phyloP scores from a whole-genome alignment of 2,888 invertebrate genomes.

The Abrostola triplasia region DNA sequence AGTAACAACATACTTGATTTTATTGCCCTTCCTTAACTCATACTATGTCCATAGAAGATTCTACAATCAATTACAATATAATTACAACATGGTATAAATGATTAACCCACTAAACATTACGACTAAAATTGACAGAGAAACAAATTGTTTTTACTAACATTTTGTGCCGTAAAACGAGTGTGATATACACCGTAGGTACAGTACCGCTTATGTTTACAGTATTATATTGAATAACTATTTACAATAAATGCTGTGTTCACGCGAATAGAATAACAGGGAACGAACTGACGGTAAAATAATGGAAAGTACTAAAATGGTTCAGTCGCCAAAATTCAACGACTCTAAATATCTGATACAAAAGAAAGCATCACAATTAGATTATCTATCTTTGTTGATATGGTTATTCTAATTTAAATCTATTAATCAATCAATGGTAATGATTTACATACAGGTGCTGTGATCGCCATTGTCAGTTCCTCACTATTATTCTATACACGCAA shows the following conservation, averaged over 20 bases:
- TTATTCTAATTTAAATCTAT: slow-evolving; percentile 24
- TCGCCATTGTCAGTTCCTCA: slow-evolving; percentile 22
- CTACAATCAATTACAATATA: slow-evolving; percentile 56
- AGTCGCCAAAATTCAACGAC: slow-evolving; percentile 22
- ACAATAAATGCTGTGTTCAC: slow-evolving; percentile 70
- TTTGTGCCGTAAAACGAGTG: slow-evolving; percentile 89
- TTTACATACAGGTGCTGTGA: slow-evolving; percentile 29
- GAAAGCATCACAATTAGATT: slow-evolving; percentile 33
- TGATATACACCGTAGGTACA: slow-evolving; percentile 79
- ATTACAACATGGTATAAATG: slow-evolving; percentile 76
- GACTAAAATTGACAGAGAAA: slow-evolving; percentile 87
- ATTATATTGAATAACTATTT: slow-evolving; percentile 82
- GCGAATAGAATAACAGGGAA: slow-evolving; percentile 25
- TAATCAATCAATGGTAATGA: slow-evolving; percentile 27
- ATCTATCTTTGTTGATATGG: slow-evolving; percentile 39
- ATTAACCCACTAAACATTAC: slow-evolving; percentile 77
- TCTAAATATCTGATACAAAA: slow-evolving; percentile 29
- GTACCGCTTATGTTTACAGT: slow-evolving; percentile 80
- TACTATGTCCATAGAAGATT: slow-evolving; percentile 50
- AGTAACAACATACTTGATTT: background rate
- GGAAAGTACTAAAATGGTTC: slow-evolving; percentile 19
- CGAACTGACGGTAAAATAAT: slow-evolving; percentile 27
- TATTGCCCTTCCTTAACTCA: background rate
- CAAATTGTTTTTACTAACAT: slow-evolving; percentile 83
- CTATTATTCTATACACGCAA: slow-evolving; percentile 37